Evolutionary conservation across 2,113 vertebrate genomes (phyloP).

Genomic region (Copsychus sechellarum): DNA sequence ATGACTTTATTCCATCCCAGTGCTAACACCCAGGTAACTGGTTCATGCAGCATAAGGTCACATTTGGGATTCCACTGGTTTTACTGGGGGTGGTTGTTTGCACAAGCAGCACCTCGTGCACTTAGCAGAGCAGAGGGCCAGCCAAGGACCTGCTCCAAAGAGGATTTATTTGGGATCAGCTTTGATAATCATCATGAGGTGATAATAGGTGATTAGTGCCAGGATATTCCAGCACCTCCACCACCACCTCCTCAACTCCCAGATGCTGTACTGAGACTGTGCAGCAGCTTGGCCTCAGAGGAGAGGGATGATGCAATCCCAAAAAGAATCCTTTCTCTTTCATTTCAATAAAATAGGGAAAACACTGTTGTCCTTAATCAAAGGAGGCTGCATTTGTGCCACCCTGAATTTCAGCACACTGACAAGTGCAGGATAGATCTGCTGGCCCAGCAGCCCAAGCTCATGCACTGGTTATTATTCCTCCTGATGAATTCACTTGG

Average conservation of each 20-base stretch:
- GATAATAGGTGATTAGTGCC: not conserved
- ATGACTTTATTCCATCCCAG: not conserved
- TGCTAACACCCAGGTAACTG: not conserved
- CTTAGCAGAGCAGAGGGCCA: not conserved
- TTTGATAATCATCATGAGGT: constrained; percentile 12
- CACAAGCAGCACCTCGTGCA: not conserved
- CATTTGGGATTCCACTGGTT: not conserved
- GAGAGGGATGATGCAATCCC: not conserved
- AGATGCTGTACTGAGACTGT: not conserved
- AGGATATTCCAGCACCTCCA: not conserved
- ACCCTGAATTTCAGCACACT: not conserved
- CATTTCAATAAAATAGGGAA: not conserved
- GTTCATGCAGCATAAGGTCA: not conserved
- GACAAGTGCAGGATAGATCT: not conserved
- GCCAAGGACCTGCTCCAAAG: constrained; percentile 30
- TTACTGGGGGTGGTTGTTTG: not conserved
- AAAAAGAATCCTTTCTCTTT: not conserved
- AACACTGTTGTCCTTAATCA: not conserved
- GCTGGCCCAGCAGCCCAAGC: not conserved
- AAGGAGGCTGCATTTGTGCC: not conserved
- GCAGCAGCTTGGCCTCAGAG: not conserved
- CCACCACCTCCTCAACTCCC: not conserved
- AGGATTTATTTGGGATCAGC: not conserved
- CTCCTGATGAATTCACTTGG: not conserved
- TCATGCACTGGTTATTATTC: not conserved